These are phyloP conservation scores for Alligator mississippiensis DNA, from an alignment of 2,113 vertebrate species.

Conservation along the genomic window DNA sequence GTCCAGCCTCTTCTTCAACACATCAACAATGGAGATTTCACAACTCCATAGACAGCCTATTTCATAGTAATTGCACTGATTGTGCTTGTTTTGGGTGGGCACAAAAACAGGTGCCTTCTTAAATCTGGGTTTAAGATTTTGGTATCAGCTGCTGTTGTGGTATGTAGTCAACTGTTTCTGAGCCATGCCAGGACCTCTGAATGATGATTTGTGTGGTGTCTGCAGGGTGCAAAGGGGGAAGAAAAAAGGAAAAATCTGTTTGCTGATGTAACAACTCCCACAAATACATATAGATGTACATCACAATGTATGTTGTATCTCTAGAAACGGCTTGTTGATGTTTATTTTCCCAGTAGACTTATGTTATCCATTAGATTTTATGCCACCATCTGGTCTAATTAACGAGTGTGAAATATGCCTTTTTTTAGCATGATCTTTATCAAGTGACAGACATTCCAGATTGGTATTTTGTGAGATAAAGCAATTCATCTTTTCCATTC, in stretches of 20 bases:
- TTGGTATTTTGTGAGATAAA: background rate
- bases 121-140: background rate
- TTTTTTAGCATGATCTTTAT: background rate
- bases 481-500: background rate
- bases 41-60: no score
- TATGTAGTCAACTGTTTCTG: background rate
- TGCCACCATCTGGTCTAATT: slow-evolving; percentile 50
- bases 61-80: background rate
- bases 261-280: background rate
- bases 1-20: no score
- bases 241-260: background rate
- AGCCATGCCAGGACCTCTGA: background rate
- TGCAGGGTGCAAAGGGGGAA: background rate
- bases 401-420: slow-evolving; percentile 43
- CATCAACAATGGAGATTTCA: no score
- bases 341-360: slow-evolving; percentile 28
- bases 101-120: background rate
- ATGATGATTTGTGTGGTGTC: background rate
- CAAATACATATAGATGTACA: background rate
- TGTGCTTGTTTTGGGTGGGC: background rate
- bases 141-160: background rate
- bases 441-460: background rate
- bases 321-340: background rate
- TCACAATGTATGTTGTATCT: background rate
- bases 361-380: slow-evolving; percentile 26